A percentile compares a stretch with the other conserved stretches of the same genome.
Evolutionary conservation across 2,888 invertebrate species (phyloP).

Genomic region (Rotaria macrura): DNA sequence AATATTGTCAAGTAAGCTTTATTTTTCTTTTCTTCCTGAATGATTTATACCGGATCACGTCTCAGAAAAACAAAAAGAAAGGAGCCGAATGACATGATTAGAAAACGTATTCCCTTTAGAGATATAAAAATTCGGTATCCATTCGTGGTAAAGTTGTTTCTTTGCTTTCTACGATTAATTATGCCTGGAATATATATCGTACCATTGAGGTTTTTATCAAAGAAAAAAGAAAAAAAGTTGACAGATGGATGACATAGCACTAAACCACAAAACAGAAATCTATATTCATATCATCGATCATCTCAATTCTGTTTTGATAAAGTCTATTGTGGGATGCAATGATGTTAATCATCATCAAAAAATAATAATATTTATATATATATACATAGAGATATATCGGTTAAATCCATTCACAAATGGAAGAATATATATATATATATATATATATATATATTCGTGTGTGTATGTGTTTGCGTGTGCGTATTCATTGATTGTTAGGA

Average conservation of each 20-base stretch:
- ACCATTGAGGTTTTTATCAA: background rate
- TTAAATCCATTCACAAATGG: background rate
- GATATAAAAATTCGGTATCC: background rate
- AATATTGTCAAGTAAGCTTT: slow-evolving; percentile 5
- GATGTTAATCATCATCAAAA: no score
- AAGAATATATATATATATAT: background rate
- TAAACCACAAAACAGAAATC: background rate
- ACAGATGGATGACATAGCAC: slow-evolving; percentile 12
- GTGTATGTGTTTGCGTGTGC: no score
- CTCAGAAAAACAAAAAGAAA: background rate
- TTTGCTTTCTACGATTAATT: background rate
- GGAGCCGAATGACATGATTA: background rate
- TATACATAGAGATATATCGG: background rate
- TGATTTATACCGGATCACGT: background rate
- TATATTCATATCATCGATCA: background rate
- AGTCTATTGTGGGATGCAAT: background rate
- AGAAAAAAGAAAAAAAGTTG: background rate
- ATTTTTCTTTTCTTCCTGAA: background rate
- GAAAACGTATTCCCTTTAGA: background rate
- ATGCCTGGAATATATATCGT: background rate
- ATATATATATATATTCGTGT: no score
- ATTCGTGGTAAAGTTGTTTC: background rate
- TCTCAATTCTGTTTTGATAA: background rate
- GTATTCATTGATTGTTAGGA: background rate
- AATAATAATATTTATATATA: background rate